Evolutionary conservation across 1,140 invertebrate species (phyloP), one percentile per base, ranked within the genome.

Genomic region (Megalonaias nervosa): DNA sequence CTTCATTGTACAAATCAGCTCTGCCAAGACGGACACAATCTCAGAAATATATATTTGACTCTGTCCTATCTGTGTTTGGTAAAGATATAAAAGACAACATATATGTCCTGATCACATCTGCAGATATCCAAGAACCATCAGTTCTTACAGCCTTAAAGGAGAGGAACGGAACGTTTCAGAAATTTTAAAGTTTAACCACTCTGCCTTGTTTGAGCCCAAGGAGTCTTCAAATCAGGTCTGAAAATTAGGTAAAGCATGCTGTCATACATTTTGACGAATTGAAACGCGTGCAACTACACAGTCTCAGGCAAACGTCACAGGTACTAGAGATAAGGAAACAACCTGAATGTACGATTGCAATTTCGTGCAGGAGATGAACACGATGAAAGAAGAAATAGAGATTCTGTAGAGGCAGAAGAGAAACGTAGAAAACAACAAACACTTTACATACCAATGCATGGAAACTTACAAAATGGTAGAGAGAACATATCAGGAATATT

Each of bases 1-100:
- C 26, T 67, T 67, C 65, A 21, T 67, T 16, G 12, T 9, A n/a
- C 19, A 66, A 67, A 26, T 26, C 26, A 19, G 3, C 4, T 2
- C 19, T 67, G 65, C 71, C 65, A n/a, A n/a, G 65, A n/a, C 12
- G 2, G 19, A 67, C 65, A 3, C n/a, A 2, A 67, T 2, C 12
- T n/a, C 65, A 67, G 60, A 60, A n/a, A 55, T 81, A 81, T 55
- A 79, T 82, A 26, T 82, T 82, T n/a, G 31, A 81, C 48, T 9
- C 77, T 11, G 79, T 81, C 38, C 21, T 82, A 56, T 67, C 80
- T 17, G 19, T 82, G 1, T 81, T 81, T 69, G 80, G 80, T 9
- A 66, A 82, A 70, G 80, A 81, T 69, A 81, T 81, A 13, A 67
- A 21, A 68, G 31, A 81, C 14, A 81, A 81, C 64, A 79, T 81